phyloP scores from a whole-genome alignment of 2,113 vertebrate species.

The Felis catus region F.catus_Fca126_mat1.0 CM031412.1:111285501-111286000 shows the following conservation, averaged over 20 bases:
- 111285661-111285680: conserved; percentile 70
- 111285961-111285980: conserved; percentile 34
- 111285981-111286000: conserved; percentile 64
- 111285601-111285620: conserved; percentile 63
- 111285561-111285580: conserved; percentile 62
- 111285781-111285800: conserved; percentile 2
- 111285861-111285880: conserved; percentile 64
- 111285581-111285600: conserved; percentile 56
- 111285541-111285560: conserved; percentile 57
- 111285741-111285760: conserved; percentile 62
- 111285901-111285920: conserved; percentile 52
- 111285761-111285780: conserved; percentile 67
- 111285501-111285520: conserved; percentile 68
- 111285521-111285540: conserved; percentile 65
- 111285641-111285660: conserved; percentile 53
- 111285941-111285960: conserved; percentile 64
- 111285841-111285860: conserved; percentile 10
- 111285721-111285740: conserved; percentile 71
- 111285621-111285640: conserved; percentile 63
- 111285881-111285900: conserved; percentile 34
- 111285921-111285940: conserved; percentile 60
- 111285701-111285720: conserved; percentile 59
- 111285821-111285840: conserved; percentile 1
- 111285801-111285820: conserved; percentile 22
- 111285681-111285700: conserved; percentile 76